These are phyloP conservation scores for Sympetrum striolatum DNA, from an alignment of 2,888 invertebrate species.

Conservation along the genomic window DNA sequence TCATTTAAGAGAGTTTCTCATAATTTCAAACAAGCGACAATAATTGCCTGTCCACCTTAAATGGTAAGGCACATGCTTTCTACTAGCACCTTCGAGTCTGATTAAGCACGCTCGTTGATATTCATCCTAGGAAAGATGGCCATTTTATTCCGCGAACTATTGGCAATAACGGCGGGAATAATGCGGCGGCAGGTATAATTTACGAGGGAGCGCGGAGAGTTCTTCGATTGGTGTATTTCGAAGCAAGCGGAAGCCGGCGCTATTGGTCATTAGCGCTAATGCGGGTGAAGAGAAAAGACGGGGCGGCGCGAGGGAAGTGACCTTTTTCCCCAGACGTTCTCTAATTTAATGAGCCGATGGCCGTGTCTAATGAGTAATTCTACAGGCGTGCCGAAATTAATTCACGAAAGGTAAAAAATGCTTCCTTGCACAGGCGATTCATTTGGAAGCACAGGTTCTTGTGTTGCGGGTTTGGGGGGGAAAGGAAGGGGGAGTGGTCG, in stretches of 20 bases:
- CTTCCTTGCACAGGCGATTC: neutral
- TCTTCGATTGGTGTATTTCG: neutral
- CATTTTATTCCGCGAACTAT: no score
- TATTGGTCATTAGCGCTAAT: neutral
- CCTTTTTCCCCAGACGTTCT: neutral
- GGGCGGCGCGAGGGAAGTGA: neutral
- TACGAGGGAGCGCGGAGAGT: neutral
- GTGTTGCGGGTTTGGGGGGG: no score
- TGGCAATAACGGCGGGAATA: no score
- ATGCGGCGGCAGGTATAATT: neutral
- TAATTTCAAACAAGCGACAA: no score
- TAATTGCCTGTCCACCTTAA: no score
- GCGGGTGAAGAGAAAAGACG: neutral
- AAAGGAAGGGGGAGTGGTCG: neutral
- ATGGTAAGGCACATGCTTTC: no score
- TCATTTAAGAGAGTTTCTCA: no score
- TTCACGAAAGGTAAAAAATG: neutral
- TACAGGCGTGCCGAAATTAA: neutral
- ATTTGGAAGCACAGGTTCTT: neutral
- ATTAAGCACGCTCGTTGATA: no score
- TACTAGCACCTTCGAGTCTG: no score
- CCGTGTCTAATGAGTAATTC: neutral
- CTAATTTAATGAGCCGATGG: neutral
- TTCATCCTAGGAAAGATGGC: no score
- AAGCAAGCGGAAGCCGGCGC: neutral